Conservation (phyloP, 2,113 vertebrate species). For the Loxodonta africana region DNA sequence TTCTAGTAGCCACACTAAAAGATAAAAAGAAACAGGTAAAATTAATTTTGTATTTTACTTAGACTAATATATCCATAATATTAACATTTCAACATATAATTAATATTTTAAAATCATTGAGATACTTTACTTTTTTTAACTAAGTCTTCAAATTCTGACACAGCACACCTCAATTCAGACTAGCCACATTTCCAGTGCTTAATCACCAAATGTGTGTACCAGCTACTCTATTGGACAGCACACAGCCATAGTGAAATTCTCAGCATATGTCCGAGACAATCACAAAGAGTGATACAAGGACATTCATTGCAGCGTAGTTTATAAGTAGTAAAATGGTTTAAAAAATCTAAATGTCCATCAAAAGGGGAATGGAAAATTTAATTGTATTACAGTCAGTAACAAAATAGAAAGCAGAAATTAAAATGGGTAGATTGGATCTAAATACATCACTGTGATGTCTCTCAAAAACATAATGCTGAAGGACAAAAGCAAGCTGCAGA, state of each 20-base stretch:
- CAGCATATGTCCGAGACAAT: background rate
- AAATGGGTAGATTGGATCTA: background rate
- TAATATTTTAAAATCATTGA: conserved; percentile 6
- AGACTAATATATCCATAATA: background rate
- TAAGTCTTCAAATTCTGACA: background rate
- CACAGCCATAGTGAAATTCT: background rate
- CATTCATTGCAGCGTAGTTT: background rate
- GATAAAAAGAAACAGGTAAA: background rate
- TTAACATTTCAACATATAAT: background rate
- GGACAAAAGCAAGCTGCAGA: background rate
- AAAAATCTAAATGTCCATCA: background rate
- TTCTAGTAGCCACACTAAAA: background rate
- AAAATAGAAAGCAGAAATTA: conserved; percentile 15
- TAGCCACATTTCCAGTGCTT: background rate
- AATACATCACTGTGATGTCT: background rate
- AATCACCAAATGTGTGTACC: no score
- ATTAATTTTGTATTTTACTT: conserved; percentile 28
- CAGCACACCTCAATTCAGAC: background rate
- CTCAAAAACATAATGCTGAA: background rate
- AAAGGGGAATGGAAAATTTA: background rate
- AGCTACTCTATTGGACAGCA: background rate
- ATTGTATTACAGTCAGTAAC: conserved; percentile 32
- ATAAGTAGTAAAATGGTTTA: background rate
- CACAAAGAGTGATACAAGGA: background rate
- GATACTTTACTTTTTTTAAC: conserved; percentile 5